phyloP scores from a whole-genome alignment of 2,797 vertebrate species.

The Lindbergichthys nudifrons region DNA sequence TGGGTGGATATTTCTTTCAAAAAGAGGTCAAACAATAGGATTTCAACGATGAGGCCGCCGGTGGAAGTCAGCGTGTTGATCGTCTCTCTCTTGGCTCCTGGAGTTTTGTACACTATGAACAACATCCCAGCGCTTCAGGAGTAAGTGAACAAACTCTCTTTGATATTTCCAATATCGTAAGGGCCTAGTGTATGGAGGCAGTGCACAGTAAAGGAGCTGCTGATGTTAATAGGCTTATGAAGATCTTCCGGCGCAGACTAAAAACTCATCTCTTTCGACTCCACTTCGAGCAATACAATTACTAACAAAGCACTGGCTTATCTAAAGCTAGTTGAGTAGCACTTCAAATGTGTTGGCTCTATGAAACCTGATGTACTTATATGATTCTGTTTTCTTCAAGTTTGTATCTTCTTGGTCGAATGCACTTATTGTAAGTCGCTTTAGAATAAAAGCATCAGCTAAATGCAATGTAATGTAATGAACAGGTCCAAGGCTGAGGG shows the following conservation, averaged over 20 bases:
- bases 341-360: no score
- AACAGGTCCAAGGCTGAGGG: slow-evolving; percentile 4
- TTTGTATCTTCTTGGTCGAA: no score
- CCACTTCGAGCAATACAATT: no score
- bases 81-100: slow-evolving; percentile 87
- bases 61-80: slow-evolving; percentile 77
- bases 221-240: slow-evolving; percentile 25
- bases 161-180: background rate
- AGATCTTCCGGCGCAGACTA: background rate
- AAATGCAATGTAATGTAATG: no score
- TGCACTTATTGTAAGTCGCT: no score
- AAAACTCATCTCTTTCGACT: no score
- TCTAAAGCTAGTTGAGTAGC: no score
- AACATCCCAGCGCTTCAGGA: slow-evolving; percentile 82
- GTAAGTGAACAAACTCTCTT: slow-evolving; percentile 82
- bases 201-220: slow-evolving; percentile 4
- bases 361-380: no score
- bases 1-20: background rate
- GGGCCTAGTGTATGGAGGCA: slow-evolving; percentile 7
- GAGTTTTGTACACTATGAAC: slow-evolving; percentile 84
- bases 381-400: no score
- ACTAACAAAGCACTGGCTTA: no score
- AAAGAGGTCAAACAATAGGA: background rate
- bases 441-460: no score
- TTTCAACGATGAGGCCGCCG: slow-evolving; percentile 75